phyloP scores from a whole-genome alignment of 2,113 vertebrate species.

The Okapia johnstoni region DNA sequence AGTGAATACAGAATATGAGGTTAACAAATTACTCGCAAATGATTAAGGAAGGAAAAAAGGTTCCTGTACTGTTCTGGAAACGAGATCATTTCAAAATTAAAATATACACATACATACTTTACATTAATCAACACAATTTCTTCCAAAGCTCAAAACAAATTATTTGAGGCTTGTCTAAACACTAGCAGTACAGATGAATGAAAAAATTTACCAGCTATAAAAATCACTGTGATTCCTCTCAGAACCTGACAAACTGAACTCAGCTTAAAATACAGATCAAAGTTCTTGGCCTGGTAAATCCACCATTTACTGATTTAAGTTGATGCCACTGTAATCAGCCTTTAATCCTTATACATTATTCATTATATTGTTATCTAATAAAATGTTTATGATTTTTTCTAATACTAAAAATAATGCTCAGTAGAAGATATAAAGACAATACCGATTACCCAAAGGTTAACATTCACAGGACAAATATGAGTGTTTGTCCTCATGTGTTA shows the following conservation, averaged over 20 bases:
- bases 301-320: not conserved
- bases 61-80: not conserved
- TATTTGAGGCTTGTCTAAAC: not conserved
- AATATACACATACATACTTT: not conserved
- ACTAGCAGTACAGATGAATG: not conserved
- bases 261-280: not conserved
- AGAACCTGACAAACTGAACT: not conserved
- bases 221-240: not conserved
- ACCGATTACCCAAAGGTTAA: not conserved
- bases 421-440: not conserved
- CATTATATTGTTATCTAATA: not conserved
- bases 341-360: not conserved
- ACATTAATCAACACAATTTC: not conserved
- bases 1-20: not conserved
- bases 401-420: not conserved
- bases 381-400: not conserved
- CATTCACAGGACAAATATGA: not conserved
- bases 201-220: slow-evolving; percentile 22
- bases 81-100: not conserved
- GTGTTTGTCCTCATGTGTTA: not conserved
- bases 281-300: not conserved
- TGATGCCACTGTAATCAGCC: not conserved
- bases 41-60: not conserved
- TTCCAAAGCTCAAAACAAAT: not conserved
- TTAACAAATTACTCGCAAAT: not conserved